These are phyloP conservation scores for Nematostella vectensis DNA, from an alignment of 92 coral and sea anemone species.

Conservation along the genomic window DNA sequence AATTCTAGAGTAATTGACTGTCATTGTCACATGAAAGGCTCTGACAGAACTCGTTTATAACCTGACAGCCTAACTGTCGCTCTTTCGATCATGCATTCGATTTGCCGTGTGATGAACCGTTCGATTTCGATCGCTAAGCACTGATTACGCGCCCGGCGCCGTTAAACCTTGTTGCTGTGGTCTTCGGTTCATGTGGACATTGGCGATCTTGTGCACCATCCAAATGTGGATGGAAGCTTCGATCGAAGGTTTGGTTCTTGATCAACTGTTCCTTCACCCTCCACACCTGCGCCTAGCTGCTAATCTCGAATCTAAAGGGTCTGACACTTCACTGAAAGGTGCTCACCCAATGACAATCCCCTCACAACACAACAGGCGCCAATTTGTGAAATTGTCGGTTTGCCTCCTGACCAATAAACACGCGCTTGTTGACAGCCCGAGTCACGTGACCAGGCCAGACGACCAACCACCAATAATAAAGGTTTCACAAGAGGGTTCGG, in stretches of 20 bases:
- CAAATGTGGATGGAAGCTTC: background rate
- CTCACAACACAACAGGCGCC: slow-evolving; percentile 81
- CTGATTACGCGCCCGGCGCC: background rate
- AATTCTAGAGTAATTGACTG: slow-evolving; percentile 48
- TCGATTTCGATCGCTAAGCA: background rate
- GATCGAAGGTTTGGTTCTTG: slow-evolving; percentile 3
- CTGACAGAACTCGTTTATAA: slow-evolving; percentile 49
- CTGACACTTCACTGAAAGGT: slow-evolving; percentile 85
- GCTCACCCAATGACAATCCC: slow-evolving; percentile 77
- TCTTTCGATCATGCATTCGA: slow-evolving; percentile 1
- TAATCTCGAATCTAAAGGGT: slow-evolving; percentile 79
- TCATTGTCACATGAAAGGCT: slow-evolving; percentile 54
- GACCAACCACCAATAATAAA: slow-evolving; percentile 62
- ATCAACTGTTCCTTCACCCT: slow-evolving; percentile 25
- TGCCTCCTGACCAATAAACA: slow-evolving; percentile 92
- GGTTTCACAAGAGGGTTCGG: slow-evolving; percentile 88
- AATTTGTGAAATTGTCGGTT: slow-evolving; percentile 84
- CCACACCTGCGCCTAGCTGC: slow-evolving; percentile 62
- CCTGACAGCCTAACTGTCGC: slow-evolving; percentile 29
- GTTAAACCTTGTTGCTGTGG: too few species aligned
- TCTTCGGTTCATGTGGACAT: too few species aligned
- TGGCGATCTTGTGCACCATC: too few species aligned
- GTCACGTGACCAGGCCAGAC: slow-evolving; percentile 69
- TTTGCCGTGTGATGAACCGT: slow-evolving; percentile 1
- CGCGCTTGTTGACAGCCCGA: slow-evolving; percentile 61